Conservation (phyloP, 2,113 vertebrate species). For the Illadopsis cleaveri region DNA sequence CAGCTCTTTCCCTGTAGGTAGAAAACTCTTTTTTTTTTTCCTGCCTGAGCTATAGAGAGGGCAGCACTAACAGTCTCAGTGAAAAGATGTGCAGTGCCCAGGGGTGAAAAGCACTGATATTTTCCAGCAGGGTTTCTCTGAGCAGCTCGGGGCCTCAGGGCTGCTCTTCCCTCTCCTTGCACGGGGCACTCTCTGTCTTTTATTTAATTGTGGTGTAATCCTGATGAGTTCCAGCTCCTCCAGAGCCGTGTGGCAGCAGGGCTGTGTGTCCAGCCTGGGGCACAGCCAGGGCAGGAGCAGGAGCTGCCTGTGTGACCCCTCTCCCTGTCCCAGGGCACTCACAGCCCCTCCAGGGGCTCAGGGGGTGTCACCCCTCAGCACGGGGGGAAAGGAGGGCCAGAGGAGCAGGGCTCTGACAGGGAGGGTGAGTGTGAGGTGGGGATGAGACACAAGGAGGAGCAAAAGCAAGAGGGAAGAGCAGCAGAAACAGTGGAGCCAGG, state of each 20-base stretch:
- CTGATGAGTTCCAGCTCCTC: constrained; percentile 43
- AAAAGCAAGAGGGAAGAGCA: not conserved
- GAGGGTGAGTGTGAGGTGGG: not conserved
- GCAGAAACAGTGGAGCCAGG: not conserved
- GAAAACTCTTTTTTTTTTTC: not conserved
- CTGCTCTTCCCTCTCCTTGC: not conserved
- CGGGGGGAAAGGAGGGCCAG: not conserved
- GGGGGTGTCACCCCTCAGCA: not conserved
- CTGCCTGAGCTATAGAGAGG: not conserved
- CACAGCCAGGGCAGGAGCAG: not conserved
- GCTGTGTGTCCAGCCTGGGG: not conserved
- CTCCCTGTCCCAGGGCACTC: not conserved
- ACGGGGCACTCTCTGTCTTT: not conserved
- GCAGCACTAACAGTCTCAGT: not conserved
- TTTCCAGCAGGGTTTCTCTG: not conserved
- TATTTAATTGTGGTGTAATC: not conserved
- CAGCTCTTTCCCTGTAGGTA: not conserved
- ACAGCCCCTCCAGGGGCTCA: too few relatives aligned
- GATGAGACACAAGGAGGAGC: not conserved
- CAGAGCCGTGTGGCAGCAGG: not conserved
- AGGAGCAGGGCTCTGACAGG: not conserved
- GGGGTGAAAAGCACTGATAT: not conserved
- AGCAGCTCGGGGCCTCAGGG: not conserved
- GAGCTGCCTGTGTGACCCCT: constrained; percentile 24
- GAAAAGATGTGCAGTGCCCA: not conserved